A percentile compares a stretch with the other conserved stretches of the same genome.
Evolutionary conservation across 1,140 invertebrate species (phyloP).

Genomic region (Trichonephila clavata): DNA sequence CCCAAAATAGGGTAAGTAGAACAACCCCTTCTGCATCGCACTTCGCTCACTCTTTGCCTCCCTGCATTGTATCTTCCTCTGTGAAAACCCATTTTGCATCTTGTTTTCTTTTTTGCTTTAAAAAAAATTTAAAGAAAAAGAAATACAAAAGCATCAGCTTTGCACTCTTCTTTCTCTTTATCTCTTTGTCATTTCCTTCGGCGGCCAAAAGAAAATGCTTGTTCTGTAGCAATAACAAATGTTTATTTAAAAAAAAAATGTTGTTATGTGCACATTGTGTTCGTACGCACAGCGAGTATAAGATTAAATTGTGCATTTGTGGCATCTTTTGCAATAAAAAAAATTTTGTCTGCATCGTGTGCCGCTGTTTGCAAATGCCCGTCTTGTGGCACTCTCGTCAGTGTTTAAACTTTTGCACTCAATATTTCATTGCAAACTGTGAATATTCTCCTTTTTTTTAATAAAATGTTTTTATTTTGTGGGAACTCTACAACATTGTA

Average conservation of each 20-base stretch:
- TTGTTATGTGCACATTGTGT: background rate
- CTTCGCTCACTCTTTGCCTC: slow-evolving; percentile 57
- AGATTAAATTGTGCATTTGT: background rate
- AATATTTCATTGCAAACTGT: too few species aligned
- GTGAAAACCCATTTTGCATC: slow-evolving; percentile 53
- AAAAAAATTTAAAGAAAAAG: background rate
- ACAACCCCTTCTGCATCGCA: slow-evolving; percentile 57
- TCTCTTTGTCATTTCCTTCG: background rate
- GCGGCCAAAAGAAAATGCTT: background rate
- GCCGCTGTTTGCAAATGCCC: background rate
- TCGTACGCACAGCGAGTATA: background rate
- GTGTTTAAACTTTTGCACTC: too few species aligned
- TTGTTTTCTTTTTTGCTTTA: slow-evolving; percentile 53
- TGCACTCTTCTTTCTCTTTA: slow-evolving; percentile 73
- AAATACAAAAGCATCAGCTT: slow-evolving; percentile 56
- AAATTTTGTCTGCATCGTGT: background rate
- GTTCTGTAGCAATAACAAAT: background rate
- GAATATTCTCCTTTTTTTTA: too few species aligned
- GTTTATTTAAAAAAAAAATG: background rate
- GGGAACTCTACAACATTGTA: too few species aligned
- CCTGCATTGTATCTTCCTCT: slow-evolving; percentile 19
- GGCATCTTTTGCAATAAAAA: background rate
- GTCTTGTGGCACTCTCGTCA: background rate
- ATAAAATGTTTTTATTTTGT: too few species aligned
- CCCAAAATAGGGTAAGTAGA: slow-evolving; percentile 61